A percentile compares a stretch with the other conserved stretches of the same genome.
phyloP scores from a whole-genome alignment of 2,113 vertebrate genomes.

The Grallaria varia region DNA sequence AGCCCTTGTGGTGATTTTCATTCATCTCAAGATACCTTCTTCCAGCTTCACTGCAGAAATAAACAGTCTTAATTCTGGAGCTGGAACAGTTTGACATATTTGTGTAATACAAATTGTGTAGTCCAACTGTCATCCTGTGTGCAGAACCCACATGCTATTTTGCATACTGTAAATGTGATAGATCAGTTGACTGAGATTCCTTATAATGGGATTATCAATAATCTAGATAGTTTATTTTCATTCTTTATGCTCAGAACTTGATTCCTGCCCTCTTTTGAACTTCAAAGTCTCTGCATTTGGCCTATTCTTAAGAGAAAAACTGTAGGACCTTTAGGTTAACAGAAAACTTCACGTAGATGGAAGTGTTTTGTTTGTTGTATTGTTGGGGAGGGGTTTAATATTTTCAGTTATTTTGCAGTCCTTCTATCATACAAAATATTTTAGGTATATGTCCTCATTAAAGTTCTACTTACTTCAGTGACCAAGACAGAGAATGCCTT shows the following conservation, averaged over 20 bases:
- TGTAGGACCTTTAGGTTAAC: neutral
- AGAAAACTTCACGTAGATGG: neutral
- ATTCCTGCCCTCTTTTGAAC: neutral
- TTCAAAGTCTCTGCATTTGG: neutral
- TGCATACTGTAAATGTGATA: too few species aligned
- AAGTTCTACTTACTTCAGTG: neutral
- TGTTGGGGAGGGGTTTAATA: neutral
- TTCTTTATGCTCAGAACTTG: neutral
- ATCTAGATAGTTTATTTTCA: too few species aligned
- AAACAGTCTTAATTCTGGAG: neutral
- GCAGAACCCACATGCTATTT: too few species aligned
- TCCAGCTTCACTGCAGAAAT: neutral
- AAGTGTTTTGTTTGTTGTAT: neutral
- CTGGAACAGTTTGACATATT: too few species aligned
- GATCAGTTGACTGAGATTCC: too few species aligned
- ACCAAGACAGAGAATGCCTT: neutral
- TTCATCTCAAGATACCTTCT: neutral
- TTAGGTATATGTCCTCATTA: neutral
- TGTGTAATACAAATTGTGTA: too few species aligned
- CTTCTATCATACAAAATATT: neutral
- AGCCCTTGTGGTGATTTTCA: neutral
- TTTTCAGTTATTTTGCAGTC: neutral
- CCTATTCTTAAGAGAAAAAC: neutral
- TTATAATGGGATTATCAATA: too few species aligned
- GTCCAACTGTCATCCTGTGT: too few species aligned